Conservation (phyloP, 2,113 vertebrate genomes). For the Steatornis caripensis region DNA sequence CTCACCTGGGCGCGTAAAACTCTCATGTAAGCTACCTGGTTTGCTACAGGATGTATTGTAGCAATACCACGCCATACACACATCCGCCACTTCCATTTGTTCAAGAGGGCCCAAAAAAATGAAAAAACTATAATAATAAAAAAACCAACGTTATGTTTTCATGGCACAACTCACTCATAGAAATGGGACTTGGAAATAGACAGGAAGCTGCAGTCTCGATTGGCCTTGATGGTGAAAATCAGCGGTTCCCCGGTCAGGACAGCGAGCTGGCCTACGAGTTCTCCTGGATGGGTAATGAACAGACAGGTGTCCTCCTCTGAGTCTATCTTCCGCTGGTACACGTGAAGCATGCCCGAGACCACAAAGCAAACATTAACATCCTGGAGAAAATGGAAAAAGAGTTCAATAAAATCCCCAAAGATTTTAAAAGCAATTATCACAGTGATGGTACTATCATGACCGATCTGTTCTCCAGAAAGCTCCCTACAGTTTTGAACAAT, state of each 20-base stretch:
- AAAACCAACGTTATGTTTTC: neutral
- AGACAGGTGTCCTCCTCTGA: constrained; percentile 87
- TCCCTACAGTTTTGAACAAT: neutral
- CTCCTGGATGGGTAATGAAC: constrained; percentile 88
- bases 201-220: constrained; percentile 89
- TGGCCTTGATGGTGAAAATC: constrained; percentile 90
- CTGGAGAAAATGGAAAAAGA: constrained; percentile 50
- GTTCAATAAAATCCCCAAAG: neutral
- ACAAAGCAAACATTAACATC: constrained; percentile 90
- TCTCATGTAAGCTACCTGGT: rapidly evolving
- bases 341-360: constrained; percentile 87
- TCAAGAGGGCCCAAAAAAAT: neutral
- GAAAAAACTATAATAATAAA: neutral
- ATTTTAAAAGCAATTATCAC: neutral
- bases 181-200: constrained; percentile 93
- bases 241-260: constrained; percentile 94
- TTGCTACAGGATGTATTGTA: neutral
- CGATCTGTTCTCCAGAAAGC: neutral
- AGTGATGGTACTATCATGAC: neutral
- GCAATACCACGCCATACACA: neutral
- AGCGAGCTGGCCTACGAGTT: constrained; percentile 90
- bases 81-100: neutral
- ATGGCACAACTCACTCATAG: constrained; percentile 84
- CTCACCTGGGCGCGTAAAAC: neutral
- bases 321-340: constrained; percentile 91